Base-by-base conservation (phyloP, 2,113 vertebrate genomes). In the Apodemus speciosus region DNA sequence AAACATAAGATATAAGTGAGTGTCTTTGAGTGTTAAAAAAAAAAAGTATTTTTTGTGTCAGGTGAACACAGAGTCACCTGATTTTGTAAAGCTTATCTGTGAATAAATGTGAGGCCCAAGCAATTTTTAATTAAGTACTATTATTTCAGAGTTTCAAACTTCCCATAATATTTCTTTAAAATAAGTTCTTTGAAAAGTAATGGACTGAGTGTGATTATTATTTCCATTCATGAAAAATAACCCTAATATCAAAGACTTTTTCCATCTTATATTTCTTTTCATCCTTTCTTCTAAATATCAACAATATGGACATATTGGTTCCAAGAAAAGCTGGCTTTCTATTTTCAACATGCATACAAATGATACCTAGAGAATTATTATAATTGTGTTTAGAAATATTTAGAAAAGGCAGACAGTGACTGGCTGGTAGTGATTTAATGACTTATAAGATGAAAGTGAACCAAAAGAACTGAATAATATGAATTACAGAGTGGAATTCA, bases 381-480 rank as follows among this genome's bases (percentile, higher is more conserved):
- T 90, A 94, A 85, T 93, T 76, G 58, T 93, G 68, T 92, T 94
- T 97, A 89, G 95, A 95, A 96, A 15, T 94, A 91, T 97, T 97
- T 97, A 68, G 69, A 95, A 97, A 97, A 77, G 84, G 56, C 66
- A 96, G 62, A 91, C 92, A 91, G 8, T 21, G 71, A 69, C 43
- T 86, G 80, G 62, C 94, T 98, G 81, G 97, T 96, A 97, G 81
- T 96, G 96, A 97, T 95, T 94, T 97, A 93, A 97, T 97, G 96
- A 97, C 97, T 98, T 97, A 97, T 96, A 97, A 96, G 95, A 97
- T 97, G 97, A 96, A 97, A 97, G 90, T 95, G 88, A 97, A 95
- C 97, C 97, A 86, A 95, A 95, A 97, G 90, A 76, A 66, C 96
- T 97, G 89, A 97, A 97, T 94, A 96, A 96, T 95, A 73, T 89